phyloP scores from a whole-genome alignment of 2,888 invertebrate species.

The Caenorhabditis zanzibari region DNA sequence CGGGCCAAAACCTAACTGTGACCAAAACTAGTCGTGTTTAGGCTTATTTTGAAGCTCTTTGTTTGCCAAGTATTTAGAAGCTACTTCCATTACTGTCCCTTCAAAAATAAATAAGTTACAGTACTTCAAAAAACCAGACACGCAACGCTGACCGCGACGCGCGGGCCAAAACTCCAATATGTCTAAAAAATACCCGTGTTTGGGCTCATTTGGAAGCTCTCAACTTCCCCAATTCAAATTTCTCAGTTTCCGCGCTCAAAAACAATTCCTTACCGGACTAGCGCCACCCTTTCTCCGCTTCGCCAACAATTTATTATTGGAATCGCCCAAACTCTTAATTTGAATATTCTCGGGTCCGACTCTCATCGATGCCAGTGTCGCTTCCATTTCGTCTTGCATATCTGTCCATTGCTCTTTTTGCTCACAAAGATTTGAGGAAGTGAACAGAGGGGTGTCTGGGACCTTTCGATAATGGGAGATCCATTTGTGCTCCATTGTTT shows the following conservation, averaged over 20 bases:
- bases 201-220: constrained; percentile 1
- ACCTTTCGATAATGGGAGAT: constrained; percentile 87
- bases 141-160: too few relatives aligned
- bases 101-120: not conserved
- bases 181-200: not conserved
- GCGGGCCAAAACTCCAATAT: not conserved
- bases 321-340: constrained; percentile 94
- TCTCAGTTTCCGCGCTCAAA: not conserved
- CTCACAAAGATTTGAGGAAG: constrained; percentile 92
- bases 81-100: too few relatives aligned
- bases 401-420: constrained; percentile 96
- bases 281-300: constrained; percentile 72
- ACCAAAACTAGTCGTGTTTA: too few relatives aligned
- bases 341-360: constrained; percentile 96
- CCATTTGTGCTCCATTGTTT: constrained; percentile 88
- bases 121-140: too few relatives aligned
- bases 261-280: constrained; percentile 41
- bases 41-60: too few relatives aligned
- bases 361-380: constrained; percentile 97
- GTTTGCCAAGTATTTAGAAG: too few relatives aligned
- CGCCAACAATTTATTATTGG: constrained; percentile 92
- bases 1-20: not conserved
- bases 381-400: constrained; percentile 98
- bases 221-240: too few relatives aligned
- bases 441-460: constrained; percentile 95